phyloP scores from a whole-genome alignment of 2,797 vertebrate species.

The Sebastes taczanowskii region DNA sequence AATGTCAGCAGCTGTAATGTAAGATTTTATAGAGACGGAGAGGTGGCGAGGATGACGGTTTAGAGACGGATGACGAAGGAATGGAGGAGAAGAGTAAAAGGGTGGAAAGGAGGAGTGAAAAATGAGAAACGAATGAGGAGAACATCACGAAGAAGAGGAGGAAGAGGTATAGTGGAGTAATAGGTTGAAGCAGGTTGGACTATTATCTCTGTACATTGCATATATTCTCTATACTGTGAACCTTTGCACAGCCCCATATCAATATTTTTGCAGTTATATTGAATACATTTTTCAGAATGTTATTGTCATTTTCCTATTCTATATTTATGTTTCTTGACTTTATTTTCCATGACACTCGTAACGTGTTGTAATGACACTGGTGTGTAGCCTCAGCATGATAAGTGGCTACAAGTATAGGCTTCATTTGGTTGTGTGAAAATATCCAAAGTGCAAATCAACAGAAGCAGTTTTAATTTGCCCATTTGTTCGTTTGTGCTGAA shows the following conservation, averaged over 20 bases:
- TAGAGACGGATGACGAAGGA: neutral
- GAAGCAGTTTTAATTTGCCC: conserved; percentile 34
- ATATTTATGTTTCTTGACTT: neutral
- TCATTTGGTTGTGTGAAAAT: conserved; percentile 22
- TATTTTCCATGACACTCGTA: conserved; percentile 52
- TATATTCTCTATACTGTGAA: neutral
- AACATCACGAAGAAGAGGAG: neutral
- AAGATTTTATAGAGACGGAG: neutral
- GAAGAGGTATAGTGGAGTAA: neutral
- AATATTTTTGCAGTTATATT: neutral
- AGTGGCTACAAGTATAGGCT: conserved; percentile 5
- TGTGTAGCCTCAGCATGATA: conserved; percentile 1
- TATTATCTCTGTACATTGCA: neutral
- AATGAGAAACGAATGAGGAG: neutral
- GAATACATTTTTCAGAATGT: neutral
- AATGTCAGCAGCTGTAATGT: neutral
- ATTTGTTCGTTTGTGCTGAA: conserved; percentile 17
- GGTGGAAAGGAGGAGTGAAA: neutral
- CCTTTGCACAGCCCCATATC: neutral
- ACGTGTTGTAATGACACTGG: conserved; percentile 35
- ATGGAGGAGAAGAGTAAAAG: neutral
- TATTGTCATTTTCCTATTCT: neutral
- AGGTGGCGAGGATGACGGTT: neutral
- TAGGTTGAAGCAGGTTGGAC: neutral
- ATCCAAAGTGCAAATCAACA: conserved; percentile 14